These are phyloP conservation scores for Ostrea denselamellosa DNA, from an alignment of 1,140 invertebrate genomes.

Conservation along the genomic window DNA sequence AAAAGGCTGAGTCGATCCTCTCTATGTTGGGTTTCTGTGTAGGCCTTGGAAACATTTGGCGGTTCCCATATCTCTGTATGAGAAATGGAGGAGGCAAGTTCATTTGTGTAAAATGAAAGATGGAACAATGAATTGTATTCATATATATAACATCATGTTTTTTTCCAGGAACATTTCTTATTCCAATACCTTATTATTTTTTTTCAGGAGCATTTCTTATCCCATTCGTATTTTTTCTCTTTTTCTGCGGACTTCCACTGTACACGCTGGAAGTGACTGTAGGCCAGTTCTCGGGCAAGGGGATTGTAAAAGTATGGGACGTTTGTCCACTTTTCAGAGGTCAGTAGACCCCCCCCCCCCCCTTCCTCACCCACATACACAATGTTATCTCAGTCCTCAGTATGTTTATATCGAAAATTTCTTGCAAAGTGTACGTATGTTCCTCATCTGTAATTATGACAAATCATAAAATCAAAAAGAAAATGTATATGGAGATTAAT, in stretches of 20 bases:
- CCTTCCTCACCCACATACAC: too few species aligned
- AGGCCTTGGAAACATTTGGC: constrained; percentile 80
- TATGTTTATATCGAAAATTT: too few species aligned
- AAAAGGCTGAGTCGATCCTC: constrained; percentile 67
- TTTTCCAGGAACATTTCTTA: constrained; percentile 70
- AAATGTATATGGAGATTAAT: too few species aligned
- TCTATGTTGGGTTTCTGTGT: constrained; percentile 77
- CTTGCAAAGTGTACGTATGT: too few species aligned
- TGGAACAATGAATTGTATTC: not conserved
- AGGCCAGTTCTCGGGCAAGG: constrained; percentile 67
- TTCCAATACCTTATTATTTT: constrained; percentile 53
- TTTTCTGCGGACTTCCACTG: constrained; percentile 63
- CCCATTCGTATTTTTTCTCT: constrained; percentile 67
- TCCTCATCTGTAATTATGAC: too few species aligned
- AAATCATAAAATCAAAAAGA: too few species aligned
- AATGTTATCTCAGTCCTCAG: too few species aligned
- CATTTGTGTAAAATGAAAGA: too few species aligned
- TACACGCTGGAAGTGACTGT: constrained; percentile 67
- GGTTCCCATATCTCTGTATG: constrained; percentile 80
- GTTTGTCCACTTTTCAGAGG: constrained; percentile 69
- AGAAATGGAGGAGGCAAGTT: constrained; percentile 78
- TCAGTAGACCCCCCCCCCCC: constrained; percentile 28
- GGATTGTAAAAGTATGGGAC: constrained; percentile 61
- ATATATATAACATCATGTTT: not conserved
- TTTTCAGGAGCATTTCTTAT: constrained; percentile 71